Evolutionary conservation across 2,113 vertebrate genomes (phyloP).

Genomic region (Anhinga rufa): DNA sequence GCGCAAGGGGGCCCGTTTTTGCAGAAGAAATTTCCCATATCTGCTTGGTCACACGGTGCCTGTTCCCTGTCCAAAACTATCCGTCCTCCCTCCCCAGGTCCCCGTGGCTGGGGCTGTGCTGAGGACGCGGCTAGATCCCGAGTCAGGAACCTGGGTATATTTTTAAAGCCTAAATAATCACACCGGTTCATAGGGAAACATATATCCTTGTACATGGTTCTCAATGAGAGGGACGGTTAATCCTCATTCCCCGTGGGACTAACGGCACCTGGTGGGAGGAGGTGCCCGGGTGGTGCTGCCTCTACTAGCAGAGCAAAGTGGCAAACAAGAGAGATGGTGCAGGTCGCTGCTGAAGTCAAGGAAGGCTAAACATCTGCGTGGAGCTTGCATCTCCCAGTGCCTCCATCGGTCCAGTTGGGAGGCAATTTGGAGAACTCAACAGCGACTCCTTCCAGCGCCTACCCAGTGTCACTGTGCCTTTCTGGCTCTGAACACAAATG

Average conservation of each 20-base stretch:
- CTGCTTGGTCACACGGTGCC: neutral
- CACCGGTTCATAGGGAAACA: neutral
- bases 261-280: neutral
- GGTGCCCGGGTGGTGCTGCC: no score
- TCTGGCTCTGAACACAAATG: neutral
- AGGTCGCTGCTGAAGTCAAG: neutral
- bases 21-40: neutral
- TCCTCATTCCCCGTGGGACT: rapidly evolving
- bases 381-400: neutral
- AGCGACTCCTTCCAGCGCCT: neutral
- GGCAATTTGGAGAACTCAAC: neutral
- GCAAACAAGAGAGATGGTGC: neutral
- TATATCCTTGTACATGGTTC: neutral
- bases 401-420: rapidly evolving
- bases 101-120: rapidly evolving
- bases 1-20: neutral
- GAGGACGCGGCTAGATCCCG: neutral
- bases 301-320: neutral
- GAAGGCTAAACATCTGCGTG: rapidly evolving
- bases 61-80: neutral
- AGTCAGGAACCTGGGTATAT: neutral
- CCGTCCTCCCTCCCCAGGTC: neutral
- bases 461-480: neutral
- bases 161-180: neutral
- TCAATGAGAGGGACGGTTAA: neutral